A percentile compares a stretch with the other conserved stretches of the same genome.
Evolutionary conservation across 2,888 invertebrate species (phyloP).

Genomic region (Acronicta alni): DNA sequence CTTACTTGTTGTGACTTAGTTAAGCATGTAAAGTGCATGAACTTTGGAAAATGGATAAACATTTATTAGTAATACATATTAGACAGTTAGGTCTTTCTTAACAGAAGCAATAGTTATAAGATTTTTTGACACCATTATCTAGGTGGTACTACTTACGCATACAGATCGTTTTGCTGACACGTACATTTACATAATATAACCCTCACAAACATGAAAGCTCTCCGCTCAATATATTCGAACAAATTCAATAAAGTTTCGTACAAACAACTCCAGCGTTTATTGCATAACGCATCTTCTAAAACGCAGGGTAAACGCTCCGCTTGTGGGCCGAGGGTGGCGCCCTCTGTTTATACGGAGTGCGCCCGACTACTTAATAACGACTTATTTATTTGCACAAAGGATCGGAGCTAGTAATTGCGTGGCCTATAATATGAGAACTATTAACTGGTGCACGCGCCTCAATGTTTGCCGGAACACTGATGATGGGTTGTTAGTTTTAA

Average conservation of each 20-base stretch:
- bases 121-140: too few relatives aligned
- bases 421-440: constrained; percentile 77
- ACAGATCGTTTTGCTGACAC: not conserved
- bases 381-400: constrained; percentile 80
- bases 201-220: constrained; percentile 4
- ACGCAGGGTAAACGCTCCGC: constrained; percentile 55
- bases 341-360: constrained; percentile 72
- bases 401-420: constrained; percentile 74
- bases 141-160: too few relatives aligned
- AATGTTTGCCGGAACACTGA: constrained; percentile 52
- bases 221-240: constrained; percentile 58
- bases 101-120: not conserved
- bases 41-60: too few relatives aligned
- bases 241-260: constrained; percentile 69
- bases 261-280: constrained; percentile 64
- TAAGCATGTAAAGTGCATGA: too few relatives aligned
- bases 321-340: constrained; percentile 56
- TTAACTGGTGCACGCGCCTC: constrained; percentile 69
- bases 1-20: not conserved
- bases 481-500: constrained; percentile 42
- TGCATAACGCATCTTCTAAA: constrained; percentile 65
- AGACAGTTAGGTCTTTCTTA: not conserved
- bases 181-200: not conserved
- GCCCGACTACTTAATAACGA: constrained; percentile 78
- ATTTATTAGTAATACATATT: too few relatives aligned